phyloP scores from a whole-genome alignment of 2,797 vertebrate species.

The Capromys pilorides region DNA sequence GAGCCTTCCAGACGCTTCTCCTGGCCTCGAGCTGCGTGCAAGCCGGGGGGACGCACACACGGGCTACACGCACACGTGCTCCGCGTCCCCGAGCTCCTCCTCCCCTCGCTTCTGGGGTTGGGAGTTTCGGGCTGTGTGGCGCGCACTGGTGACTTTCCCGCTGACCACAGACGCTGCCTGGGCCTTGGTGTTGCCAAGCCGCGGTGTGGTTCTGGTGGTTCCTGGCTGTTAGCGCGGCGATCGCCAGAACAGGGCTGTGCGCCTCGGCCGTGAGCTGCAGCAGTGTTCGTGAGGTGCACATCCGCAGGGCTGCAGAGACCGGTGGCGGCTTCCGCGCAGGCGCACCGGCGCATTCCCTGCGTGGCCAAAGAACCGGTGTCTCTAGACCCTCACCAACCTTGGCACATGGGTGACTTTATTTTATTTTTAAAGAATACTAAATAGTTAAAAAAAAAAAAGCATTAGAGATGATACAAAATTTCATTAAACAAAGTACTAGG shows the following conservation, averaged over 20 bases:
- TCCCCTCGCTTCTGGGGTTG: rapidly evolving
- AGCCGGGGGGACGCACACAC: rapidly evolving
- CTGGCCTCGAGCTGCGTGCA: not conserved
- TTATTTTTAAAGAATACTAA: no score
- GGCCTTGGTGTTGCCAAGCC: rapidly evolving
- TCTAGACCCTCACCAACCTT: not conserved
- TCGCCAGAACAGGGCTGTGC: rapidly evolving
- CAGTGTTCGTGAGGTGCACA: rapidly evolving
- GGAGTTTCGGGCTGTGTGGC: not conserved
- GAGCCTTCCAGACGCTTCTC: no score
- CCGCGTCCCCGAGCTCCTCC: not conserved
- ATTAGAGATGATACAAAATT: no score
- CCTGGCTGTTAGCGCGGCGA: rapidly evolving
- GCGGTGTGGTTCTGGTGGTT: not conserved
- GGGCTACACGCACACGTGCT: no score
- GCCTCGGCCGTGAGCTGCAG: not conserved
- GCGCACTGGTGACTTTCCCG: not conserved
- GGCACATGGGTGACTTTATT: not conserved
- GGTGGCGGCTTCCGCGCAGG: rapidly evolving
- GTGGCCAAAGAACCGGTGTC: rapidly evolving
- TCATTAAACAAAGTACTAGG: no score
- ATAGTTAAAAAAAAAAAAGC: no score
- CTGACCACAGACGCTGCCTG: rapidly evolving
- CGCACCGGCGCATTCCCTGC: not conserved
- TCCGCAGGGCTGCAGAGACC: rapidly evolving